Conservation (phyloP, 2,888 invertebrate species). For the Cyaniris semiargus region DNA sequence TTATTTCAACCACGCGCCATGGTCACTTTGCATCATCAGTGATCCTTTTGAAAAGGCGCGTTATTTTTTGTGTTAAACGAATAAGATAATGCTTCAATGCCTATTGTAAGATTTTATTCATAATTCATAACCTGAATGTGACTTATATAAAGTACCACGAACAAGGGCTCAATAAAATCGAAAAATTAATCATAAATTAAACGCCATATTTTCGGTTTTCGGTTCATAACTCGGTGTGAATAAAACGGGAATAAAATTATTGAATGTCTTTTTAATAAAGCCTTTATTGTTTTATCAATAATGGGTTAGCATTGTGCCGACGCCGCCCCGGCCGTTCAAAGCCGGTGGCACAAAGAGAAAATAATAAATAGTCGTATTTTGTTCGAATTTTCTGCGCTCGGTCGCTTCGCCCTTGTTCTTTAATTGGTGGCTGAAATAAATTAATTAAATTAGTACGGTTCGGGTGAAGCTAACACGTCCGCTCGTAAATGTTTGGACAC, state of each 20-base stretch:
- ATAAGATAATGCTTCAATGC: not conserved
- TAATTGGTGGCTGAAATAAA: constrained; percentile 74
- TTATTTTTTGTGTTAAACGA: not conserved
- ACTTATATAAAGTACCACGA: not conserved
- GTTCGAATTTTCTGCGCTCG: constrained; percentile 69
- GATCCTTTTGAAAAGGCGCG: not conserved
- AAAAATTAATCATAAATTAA: constrained; percentile 40
- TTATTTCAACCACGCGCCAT: not conserved
- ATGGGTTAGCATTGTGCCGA: constrained; percentile 65
- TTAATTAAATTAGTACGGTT: constrained; percentile 76
- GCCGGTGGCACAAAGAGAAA: constrained; percentile 66
- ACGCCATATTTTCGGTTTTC: constrained; percentile 65
- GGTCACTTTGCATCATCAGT: not conserved
- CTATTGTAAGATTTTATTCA: constrained; percentile 7
- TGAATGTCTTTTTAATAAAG: constrained; percentile 80
- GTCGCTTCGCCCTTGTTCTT: constrained; percentile 70
- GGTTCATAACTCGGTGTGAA: constrained; percentile 55
- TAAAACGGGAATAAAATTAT: constrained; percentile 78
- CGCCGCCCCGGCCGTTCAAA: constrained; percentile 64
- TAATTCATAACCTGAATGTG: constrained; percentile 10
- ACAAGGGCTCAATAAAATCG: constrained; percentile 23
- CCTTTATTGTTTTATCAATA: constrained; percentile 76
- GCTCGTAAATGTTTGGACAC: constrained; percentile 69
- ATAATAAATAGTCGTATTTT: constrained; percentile 79
- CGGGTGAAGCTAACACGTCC: constrained; percentile 63